Base-by-base conservation (phyloP, 2,888 invertebrate genomes). In the Thera obeliscata region DNA sequence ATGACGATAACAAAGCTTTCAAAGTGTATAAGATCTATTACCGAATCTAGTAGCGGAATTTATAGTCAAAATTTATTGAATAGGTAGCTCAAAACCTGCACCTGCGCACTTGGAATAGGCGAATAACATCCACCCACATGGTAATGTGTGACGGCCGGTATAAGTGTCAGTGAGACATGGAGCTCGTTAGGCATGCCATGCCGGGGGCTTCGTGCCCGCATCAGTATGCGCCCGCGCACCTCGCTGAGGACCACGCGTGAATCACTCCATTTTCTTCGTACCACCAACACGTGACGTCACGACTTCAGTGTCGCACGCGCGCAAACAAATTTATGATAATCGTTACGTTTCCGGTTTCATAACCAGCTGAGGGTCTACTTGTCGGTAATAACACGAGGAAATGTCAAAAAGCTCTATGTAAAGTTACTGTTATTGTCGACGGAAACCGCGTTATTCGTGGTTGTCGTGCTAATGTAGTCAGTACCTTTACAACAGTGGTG, bases 201-300 rank as follows among this genome's bases (percentile, higher is more conserved):
- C 88, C 80, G 74, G 80, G 82, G 84, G 85, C 74, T 79, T 80
- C 81, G 83, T 83, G 86, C 80, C 72, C 78, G 75, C 87, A 91
- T 92, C 87, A 87, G 83, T 89, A 92, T 91, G 91, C 90, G 90
- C 90, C 87, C 88, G 91, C 87, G 89, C 89, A 86, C 84, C 85
- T 83, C 86, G 80, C 83, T 80, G 82, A 85, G 88, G 83, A 87
- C 88, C 87, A 89, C 87, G 87, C 85, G 85, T 91, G 89, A 91
- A 87, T 91, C 91, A 91, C 87, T 84, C 83, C 77, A 82, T 85
- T 88, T 87, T 87, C 86, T 81, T 82, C 81, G 86, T 80, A 75
- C 73, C 68, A 67, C 68, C 67, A 67, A 74, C 80, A 88, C 90
- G 91, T 92, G 93, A 92, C 91, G 90, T 91, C 93, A 93, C 92